phyloP scores from a whole-genome alignment of 1,140 invertebrate genomes.

The Paralvinella palmiformis region DNA sequence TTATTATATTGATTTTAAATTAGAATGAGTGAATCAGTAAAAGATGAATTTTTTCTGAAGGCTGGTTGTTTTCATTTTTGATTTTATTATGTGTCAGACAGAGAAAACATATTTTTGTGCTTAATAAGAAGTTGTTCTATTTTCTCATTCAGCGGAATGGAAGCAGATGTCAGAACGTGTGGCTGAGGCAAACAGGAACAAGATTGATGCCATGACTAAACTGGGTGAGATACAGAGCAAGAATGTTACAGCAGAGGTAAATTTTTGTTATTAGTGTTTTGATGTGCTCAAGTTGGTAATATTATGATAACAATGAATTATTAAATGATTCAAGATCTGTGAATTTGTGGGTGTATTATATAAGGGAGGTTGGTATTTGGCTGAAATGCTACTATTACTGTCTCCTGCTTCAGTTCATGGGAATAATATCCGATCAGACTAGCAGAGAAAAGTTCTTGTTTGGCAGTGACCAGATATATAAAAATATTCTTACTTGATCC shows the following conservation, averaged over 20 bases:
- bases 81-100: too few species aligned
- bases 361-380: background rate
- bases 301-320: too few species aligned
- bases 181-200: slow-evolving; percentile 50
- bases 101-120: slow-evolving; percentile 7
- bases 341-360: background rate
- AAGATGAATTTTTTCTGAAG: too few species aligned
- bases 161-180: slow-evolving; percentile 46
- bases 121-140: background rate
- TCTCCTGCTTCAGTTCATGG: background rate
- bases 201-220: slow-evolving; percentile 73
- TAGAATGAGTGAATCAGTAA: too few species aligned
- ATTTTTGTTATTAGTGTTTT: background rate
- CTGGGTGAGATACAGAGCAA: slow-evolving; percentile 73
- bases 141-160: slow-evolving; percentile 43
- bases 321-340: background rate
- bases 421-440: background rate
- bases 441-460: too few species aligned
- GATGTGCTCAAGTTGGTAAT: too few species aligned
- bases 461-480: too few species aligned
- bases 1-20: too few species aligned
- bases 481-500: too few species aligned
- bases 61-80: too few species aligned
- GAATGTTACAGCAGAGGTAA: slow-evolving; percentile 64
- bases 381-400: background rate